These are phyloP conservation scores for Gila robusta DNA, from an alignment of 2,797 vertebrate species.

Conservation along the genomic window DNA sequence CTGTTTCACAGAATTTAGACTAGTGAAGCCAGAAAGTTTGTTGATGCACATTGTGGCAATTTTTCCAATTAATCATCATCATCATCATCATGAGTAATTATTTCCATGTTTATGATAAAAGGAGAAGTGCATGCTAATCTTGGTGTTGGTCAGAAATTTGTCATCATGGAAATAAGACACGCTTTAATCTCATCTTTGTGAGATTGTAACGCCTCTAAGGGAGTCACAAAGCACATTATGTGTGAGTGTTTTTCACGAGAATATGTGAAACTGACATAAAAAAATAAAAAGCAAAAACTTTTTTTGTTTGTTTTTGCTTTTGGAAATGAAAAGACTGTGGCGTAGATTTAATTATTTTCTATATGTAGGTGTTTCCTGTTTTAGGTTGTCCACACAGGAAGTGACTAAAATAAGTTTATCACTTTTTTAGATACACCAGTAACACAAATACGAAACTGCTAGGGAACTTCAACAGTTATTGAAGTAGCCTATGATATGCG, in stretches of 20 bases:
- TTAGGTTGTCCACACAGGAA: constrained; percentile 20
- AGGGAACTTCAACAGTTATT: too few species aligned
- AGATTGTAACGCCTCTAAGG: neutral
- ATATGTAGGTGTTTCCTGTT: neutral
- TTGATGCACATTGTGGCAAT: neutral
- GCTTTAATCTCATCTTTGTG: neutral
- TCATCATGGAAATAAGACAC: constrained; percentile 1
- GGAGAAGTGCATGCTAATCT: neutral
- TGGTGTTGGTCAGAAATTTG: neutral
- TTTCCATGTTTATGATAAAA: neutral
- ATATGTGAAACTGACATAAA: neutral
- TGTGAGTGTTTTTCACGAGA: neutral
- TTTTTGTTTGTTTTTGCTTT: neutral
- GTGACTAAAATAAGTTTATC: neutral
- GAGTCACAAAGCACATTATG: neutral
- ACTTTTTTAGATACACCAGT: neutral
- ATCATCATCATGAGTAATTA: neutral
- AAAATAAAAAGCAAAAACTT: neutral
- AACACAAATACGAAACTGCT: neutral
- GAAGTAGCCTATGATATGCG: too few species aligned
- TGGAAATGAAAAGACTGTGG: neutral
- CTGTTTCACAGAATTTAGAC: neutral
- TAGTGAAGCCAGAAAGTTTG: neutral
- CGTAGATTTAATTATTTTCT: neutral
- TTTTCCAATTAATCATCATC: constrained; percentile 4